Conservation (phyloP, 2,888 invertebrate species). For the Encarsia formosa region DNA sequence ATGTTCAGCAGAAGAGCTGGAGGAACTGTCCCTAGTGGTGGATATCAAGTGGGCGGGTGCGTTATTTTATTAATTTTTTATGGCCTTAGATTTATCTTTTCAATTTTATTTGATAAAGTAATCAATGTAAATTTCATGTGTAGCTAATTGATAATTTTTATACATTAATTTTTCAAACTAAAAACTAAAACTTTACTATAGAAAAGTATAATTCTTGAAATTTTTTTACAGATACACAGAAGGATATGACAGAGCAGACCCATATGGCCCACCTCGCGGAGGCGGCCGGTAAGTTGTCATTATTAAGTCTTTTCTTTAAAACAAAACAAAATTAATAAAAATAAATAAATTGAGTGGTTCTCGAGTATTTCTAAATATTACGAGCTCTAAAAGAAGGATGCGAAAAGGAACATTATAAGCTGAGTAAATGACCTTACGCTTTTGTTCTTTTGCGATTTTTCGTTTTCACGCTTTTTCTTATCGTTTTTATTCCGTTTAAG, state of each 20-base stretch:
- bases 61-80: no score
- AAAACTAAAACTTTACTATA: background rate
- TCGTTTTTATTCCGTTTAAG: constrained; percentile 27
- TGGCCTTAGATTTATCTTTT: background rate
- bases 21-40: constrained; percentile 45
- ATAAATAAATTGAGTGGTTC: background rate
- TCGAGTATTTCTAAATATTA: constrained; percentile 12
- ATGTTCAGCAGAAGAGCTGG: constrained; percentile 50
- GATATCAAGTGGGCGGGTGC: constrained; percentile 49
- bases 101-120: background rate
- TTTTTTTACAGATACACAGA: constrained; percentile 44
- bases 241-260: constrained; percentile 48
- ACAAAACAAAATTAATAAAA: background rate
- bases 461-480: constrained; percentile 25
- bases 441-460: constrained; percentile 28
- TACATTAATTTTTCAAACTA: background rate
- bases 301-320: background rate
- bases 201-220: background rate
- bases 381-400: constrained; percentile 15
- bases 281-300: constrained; percentile 47
- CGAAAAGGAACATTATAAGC: constrained; percentile 27
- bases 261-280: constrained; percentile 49
- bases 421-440: constrained; percentile 25
- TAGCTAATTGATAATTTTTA: background rate
- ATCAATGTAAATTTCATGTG: no score